A percentile compares a stretch with the other conserved stretches of the same genome.
Evolutionary conservation across 2,113 vertebrate genomes (phyloP).

Genomic region (Hyperopisus bebe): DNA sequence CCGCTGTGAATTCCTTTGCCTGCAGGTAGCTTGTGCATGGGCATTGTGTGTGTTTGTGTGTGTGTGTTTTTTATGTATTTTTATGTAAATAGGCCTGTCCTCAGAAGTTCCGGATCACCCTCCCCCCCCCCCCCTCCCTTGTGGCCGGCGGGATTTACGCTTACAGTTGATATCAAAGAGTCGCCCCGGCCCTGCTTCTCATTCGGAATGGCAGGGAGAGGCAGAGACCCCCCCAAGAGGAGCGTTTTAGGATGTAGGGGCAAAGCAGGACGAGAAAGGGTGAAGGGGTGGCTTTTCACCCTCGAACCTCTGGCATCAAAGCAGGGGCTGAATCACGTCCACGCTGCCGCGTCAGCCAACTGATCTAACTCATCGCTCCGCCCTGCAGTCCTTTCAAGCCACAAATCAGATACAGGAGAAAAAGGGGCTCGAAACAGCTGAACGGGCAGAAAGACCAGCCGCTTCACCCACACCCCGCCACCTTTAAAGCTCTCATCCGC

Average conservation of each 20-base stretch:
- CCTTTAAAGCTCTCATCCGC: neutral
- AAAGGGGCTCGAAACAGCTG: neutral
- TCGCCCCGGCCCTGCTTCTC: neutral
- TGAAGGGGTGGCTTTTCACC: neutral
- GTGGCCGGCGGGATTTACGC: neutral
- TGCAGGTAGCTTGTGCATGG: neutral
- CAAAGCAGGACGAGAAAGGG: neutral
- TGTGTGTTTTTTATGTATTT: no score
- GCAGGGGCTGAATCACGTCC: neutral
- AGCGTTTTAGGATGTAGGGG: neutral
- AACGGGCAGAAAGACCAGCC: neutral
- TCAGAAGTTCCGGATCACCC: neutral
- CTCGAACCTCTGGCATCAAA: neutral
- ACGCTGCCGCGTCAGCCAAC: neutral
- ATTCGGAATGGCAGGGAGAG: neutral
- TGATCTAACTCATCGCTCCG: neutral
- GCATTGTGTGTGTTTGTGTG: neutral
- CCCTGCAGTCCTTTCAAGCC: neutral
- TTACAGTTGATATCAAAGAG: neutral
- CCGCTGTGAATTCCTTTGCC: neutral
- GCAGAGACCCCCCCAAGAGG: neutral
- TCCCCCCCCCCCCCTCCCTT: neutral
- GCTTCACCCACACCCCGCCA: neutral
- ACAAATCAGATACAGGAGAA: neutral
- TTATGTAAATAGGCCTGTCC: neutral